These are phyloP conservation scores for Pachycephala philippinensis DNA, from an alignment of 2,113 vertebrate species.

Conservation along the genomic window DNA sequence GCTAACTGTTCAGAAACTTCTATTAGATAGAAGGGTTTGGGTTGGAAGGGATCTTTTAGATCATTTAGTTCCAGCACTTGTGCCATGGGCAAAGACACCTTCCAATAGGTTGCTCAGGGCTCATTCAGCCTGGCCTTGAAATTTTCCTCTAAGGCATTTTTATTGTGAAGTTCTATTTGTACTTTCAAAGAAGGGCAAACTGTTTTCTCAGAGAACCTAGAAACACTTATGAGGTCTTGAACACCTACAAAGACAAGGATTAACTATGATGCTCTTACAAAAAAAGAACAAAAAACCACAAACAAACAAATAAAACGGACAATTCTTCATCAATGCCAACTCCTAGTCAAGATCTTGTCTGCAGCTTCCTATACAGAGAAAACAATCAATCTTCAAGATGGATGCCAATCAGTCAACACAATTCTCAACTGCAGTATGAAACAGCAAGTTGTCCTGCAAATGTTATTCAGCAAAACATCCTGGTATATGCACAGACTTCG, in stretches of 20 bases:
- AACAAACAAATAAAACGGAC: background rate
- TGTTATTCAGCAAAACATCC: background rate
- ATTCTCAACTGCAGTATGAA: background rate
- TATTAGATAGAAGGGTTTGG: background rate
- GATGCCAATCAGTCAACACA: background rate
- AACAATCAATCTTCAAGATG: background rate
- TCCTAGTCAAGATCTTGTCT: background rate
- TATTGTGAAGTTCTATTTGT: background rate
- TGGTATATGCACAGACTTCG: rapidly evolving
- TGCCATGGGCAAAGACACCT: background rate
- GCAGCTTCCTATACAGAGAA: background rate
- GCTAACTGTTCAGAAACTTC: background rate
- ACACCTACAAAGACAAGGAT: background rate
- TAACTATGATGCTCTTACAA: background rate
- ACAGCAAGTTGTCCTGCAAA: background rate
- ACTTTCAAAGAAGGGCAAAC: background rate
- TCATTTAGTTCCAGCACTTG: background rate
- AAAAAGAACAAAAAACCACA: background rate
- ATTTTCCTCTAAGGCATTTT: background rate
- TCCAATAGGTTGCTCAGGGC: background rate
- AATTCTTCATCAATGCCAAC: background rate
- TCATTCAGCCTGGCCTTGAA: background rate
- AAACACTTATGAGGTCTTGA: background rate
- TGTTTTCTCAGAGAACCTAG: background rate
- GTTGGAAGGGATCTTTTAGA: background rate